A percentile compares a stretch with the other conserved stretches of the same genome.
Conservation (phyloP, 2,888 invertebrate species). For the Lacanobia oleracea region DNA sequence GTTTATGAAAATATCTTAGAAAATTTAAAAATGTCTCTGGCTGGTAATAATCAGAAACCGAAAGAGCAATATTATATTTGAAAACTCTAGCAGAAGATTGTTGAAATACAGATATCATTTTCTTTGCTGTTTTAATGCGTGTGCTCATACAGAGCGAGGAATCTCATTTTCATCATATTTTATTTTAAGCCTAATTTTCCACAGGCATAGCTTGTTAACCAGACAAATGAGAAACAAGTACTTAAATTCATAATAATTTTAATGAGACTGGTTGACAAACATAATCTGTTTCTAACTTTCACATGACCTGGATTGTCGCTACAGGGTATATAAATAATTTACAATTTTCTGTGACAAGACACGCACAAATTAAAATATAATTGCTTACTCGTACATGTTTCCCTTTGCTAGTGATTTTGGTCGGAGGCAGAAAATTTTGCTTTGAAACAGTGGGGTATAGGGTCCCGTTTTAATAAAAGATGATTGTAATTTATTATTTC, state of each 20-base stretch:
- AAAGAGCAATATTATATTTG: too few species aligned
- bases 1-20: too few species aligned
- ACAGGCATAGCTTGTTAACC: slow-evolving; percentile 5
- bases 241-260: slow-evolving; percentile 19
- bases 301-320: slow-evolving; percentile 24
- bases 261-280: slow-evolving; percentile 41
- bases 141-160: too few species aligned
- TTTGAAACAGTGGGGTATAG: slow-evolving; percentile 14
- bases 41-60: too few species aligned
- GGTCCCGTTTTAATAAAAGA: slow-evolving; percentile 20
- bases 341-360: slow-evolving; percentile 47
- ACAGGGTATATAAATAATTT: slow-evolving; percentile 38
- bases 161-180: neutral
- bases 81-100: too few species aligned
- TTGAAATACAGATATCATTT: too few species aligned
- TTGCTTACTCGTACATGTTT: slow-evolving; percentile 51
- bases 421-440: slow-evolving; percentile 19
- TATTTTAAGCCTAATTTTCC: neutral
- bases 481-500: slow-evolving; percentile 20
- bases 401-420: slow-evolving; percentile 33
- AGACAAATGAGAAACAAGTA: slow-evolving; percentile 20
- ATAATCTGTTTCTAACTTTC: slow-evolving; percentile 28
- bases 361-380: slow-evolving; percentile 60
- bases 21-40: too few species aligned
- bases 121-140: neutral